phyloP scores from a whole-genome alignment of 2,113 vertebrate genomes.

The Sialia sialis region DNA sequence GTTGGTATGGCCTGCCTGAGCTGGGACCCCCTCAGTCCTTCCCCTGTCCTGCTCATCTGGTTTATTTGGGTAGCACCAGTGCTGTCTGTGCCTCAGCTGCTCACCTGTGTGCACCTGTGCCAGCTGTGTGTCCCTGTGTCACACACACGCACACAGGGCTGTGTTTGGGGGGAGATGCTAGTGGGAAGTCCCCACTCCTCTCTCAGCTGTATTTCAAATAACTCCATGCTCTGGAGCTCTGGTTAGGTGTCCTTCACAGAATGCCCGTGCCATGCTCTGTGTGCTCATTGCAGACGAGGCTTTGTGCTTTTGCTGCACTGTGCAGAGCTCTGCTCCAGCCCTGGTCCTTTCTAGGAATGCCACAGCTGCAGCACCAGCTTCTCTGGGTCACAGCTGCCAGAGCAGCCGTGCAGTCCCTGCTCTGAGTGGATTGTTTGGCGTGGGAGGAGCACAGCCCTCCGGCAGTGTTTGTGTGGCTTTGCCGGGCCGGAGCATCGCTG shows the following conservation, averaged over 20 bases:
- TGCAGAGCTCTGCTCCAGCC: not conserved
- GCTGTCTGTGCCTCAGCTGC: not conserved
- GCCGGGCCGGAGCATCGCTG: not conserved
- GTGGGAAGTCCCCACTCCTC: not conserved
- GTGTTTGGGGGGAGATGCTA: not conserved
- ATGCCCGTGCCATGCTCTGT: not conserved
- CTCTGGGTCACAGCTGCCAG: not conserved
- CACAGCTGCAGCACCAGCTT: not conserved
- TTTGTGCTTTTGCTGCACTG: not conserved
- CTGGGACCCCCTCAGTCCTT: not conserved
- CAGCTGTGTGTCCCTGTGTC: not conserved
- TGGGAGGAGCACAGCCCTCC: conserved; percentile 7
- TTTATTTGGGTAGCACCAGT: not conserved
- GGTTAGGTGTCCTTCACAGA: not conserved
- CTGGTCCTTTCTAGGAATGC: conserved; percentile 42
- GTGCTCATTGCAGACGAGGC: not conserved
- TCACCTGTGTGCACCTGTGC: not conserved
- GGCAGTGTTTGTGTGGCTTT: not conserved
- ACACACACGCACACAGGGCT: not conserved
- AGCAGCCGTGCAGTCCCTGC: no score
- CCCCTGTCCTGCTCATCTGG: fast-evolving
- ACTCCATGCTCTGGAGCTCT: not conserved
- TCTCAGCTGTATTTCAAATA: not conserved
- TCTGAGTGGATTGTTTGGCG: not conserved
- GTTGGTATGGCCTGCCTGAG: fast-evolving